Conservation (phyloP, 2,888 invertebrate genomes). For the Eupsilia transversa region DNA sequence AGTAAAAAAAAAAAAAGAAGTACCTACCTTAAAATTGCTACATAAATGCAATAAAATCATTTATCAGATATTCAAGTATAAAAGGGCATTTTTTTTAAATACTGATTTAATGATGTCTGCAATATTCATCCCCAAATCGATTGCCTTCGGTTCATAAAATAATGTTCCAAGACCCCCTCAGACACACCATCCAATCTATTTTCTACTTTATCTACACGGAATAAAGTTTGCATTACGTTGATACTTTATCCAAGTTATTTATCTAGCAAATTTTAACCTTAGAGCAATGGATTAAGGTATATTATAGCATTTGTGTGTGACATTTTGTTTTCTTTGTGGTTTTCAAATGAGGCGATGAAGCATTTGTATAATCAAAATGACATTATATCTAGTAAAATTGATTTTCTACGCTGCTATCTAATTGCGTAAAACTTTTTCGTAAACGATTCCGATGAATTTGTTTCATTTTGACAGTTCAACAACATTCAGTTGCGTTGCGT, state of each 20-base stretch:
- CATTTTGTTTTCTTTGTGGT: conserved; percentile 35
- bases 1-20: too few relatives aligned
- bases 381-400: conserved; percentile 29
- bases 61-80: too few relatives aligned
- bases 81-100: too few relatives aligned
- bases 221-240: conserved; percentile 9
- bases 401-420: conserved; percentile 37
- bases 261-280: background rate
- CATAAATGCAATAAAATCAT: too few relatives aligned
- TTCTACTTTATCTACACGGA: fast-evolving
- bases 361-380: conserved; percentile 15
- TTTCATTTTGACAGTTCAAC: too few relatives aligned
- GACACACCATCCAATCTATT: background rate
- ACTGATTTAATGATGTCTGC: conserved; percentile 2
- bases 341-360: conserved; percentile 24
- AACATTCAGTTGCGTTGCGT: too few relatives aligned
- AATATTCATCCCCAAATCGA: conserved; percentile 39
- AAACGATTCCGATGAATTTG: too few relatives aligned
- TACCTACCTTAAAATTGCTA: too few relatives aligned
- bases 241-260: background rate
- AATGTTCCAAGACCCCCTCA: conserved; percentile 36
- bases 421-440: too few relatives aligned
- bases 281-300: fast-evolving
- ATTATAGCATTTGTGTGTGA: background rate
- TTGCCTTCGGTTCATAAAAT: conserved; percentile 35